Base-by-base conservation (phyloP, 1,140 invertebrate species). In the Muscidifurax raptorellus region DNA sequence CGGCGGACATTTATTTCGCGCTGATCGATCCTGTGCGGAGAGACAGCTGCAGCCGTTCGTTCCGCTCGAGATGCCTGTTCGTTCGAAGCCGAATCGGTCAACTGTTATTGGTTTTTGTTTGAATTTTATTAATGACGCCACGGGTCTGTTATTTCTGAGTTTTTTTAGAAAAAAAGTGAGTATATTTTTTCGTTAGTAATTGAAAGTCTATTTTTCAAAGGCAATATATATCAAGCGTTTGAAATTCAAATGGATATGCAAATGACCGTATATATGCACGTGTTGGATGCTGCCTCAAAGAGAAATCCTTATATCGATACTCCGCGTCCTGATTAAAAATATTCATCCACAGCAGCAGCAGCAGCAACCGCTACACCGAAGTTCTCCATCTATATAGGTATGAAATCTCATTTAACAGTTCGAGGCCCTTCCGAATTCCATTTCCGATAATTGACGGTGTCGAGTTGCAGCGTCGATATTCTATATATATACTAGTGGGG, bases 401-500 rank as follows among this genome's bases (percentile, higher is more conserved):
- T n/a, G 7, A 59, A 59, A 59, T 59, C 52, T 59, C 52, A 59
- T 59, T 59, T 59, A 59, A 22, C 52, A 59, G 52, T 22, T 59
- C 52, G 52, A 59, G 18, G 52, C 52, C 18, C 52, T 59, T 59
- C 52, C 52, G 52, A 59, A 59, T 59, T 59, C 52, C 52, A 59
- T 59, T 59, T 59, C 52, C 52, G 52, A 59, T 59, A 59, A 59
- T 59, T 59, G 52, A 59, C 52, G 52, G 52, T 59, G 52, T 59
- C 52, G 52, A 59, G 52, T 59, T 59, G 52, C 52, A 59, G 15
- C 52, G 22, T 18, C 22, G 52, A n/a, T 59, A 59, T 59, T n/a
- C n/a, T n/a, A n/a, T n/a, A n/a, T n/a, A n/a, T n/a, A n/a, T n/a
- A n/a, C n/a, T n/a, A n/a, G n/a, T n/a, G n/a, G n/a, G n/a, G n/a